Base-by-base conservation (phyloP, 2,113 vertebrate genomes). In the Triplophysa dalaica region DNA sequence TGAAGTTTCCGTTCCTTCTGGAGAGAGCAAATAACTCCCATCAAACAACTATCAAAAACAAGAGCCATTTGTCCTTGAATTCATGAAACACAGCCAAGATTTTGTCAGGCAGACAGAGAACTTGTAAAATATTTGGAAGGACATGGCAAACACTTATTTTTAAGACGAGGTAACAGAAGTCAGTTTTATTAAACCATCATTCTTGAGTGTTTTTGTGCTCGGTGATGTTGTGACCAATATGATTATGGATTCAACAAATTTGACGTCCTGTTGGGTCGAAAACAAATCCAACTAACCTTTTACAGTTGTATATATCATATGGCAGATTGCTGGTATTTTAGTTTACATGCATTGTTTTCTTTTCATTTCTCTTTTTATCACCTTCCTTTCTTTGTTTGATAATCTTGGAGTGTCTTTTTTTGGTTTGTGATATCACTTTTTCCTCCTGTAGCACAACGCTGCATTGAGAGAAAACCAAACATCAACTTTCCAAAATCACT, bases 121-220 rank as follows among this genome's bases (percentile, higher is more conserved):
- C 58, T 11, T 60, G 73, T 45, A 75, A 75, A 61, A 16, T 61
- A 75, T 75, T 63, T 75, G 41, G 58, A 41, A 75, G 56, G 73
- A 63, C 22, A 60, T n/a, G 41, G 19, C 19, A 72, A 29, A 72
- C 70, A 72, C 69, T 24, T 56, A 10, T 56, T 73, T 41, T 60
- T 58, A 38, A 29, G 4, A 73, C 16, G 19, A 41, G 26, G 29
- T 41, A 3, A 3, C n/a, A 54, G 17, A 56, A 2, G 11, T 17
- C 11, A 21, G 19, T 24, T 26, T 70, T 54, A 7, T 16, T 50
- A 54, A 54, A 14, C 16, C 11, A 12, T 58, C 8, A 10, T 58
- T 52, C 50, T 21, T 21, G n/a, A 21, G 19, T n/a, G 16, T 56
- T 54, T 19, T 58, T n/a, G 7, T 58, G 54, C 2, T 58, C 21